A percentile compares a stretch with the other conserved stretches of the same genome.
These are phyloP conservation scores for Clarias platycephalus DNA, from an alignment of 2,797 vertebrate genomes.

Conservation along the genomic window DNA sequence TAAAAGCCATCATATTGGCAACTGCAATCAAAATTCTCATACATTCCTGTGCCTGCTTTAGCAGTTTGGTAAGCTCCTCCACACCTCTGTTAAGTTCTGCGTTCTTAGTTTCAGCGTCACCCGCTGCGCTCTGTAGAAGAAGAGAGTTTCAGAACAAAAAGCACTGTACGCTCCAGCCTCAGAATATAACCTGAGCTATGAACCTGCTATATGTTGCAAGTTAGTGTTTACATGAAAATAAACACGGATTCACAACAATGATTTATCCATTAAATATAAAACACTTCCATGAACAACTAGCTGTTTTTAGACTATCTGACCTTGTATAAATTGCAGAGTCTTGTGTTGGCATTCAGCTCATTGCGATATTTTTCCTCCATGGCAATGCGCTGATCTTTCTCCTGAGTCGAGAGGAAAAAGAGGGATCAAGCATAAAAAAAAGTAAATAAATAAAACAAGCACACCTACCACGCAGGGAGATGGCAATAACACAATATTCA, in stretches of 20 bases:
- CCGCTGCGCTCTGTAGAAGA: slow-evolving; percentile 79
- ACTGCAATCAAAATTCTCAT: not conserved
- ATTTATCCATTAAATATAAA: not conserved
- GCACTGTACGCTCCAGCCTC: not conserved
- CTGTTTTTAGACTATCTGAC: slow-evolving; percentile 65
- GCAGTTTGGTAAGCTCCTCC: slow-evolving; percentile 86
- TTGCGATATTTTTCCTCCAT: slow-evolving; percentile 95
- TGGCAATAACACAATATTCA: not conserved
- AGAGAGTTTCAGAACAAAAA: not conserved
- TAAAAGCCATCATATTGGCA: not conserved
- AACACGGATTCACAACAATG: not conserved
- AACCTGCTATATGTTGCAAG: not conserved
- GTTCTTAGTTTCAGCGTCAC: slow-evolving; percentile 86
- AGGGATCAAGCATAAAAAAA: not conserved
- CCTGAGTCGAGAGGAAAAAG: slow-evolving; percentile 65
- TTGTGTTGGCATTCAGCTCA: slow-evolving; percentile 90
- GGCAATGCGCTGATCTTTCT: slow-evolving; percentile 84
- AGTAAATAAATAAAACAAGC: not conserved
- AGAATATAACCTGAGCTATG: not conserved
- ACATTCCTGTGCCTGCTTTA: slow-evolving; percentile 89
- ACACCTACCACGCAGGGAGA: not conserved
- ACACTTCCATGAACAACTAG: not conserved
- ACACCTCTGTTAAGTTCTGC: slow-evolving; percentile 87
- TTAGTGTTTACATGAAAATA: not conserved
- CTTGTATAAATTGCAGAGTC: slow-evolving; percentile 93